phyloP scores from a whole-genome alignment of 2,888 invertebrate species.

The Dynastes tityus region DNA sequence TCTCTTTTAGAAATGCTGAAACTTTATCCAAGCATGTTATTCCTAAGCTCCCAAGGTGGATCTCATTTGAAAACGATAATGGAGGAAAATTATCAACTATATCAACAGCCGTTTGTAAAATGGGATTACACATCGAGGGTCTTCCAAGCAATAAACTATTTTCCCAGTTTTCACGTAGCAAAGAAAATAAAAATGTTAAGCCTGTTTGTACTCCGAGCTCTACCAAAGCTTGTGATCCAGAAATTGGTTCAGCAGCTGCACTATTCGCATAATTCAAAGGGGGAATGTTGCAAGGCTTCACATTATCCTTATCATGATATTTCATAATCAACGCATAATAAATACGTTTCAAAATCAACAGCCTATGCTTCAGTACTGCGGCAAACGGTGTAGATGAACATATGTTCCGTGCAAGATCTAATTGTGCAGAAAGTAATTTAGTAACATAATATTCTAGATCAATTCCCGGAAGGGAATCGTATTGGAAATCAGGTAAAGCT shows the following conservation, averaged over 20 bases:
- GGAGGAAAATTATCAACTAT: constrained; percentile 74
- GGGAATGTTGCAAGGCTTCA: constrained; percentile 52
- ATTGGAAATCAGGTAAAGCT: constrained; percentile 73
- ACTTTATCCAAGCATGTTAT: constrained; percentile 74
- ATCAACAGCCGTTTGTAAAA: constrained; percentile 74
- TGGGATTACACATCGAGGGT: constrained; percentile 74
- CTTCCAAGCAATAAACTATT: constrained; percentile 67
- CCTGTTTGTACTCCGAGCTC: constrained; percentile 78
- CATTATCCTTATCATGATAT: constrained; percentile 72
- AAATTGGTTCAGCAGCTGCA: constrained; percentile 58
- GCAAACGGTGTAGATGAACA: constrained; percentile 76
- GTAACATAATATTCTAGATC: constrained; percentile 74
- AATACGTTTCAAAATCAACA: constrained; percentile 74
- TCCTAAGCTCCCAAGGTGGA: constrained; percentile 73
- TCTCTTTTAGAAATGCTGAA: constrained; percentile 72
- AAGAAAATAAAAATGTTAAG: constrained; percentile 74
- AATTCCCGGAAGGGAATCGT: constrained; percentile 69
- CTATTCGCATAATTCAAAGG: constrained; percentile 52
- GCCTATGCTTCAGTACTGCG: constrained; percentile 72
- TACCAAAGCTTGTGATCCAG: constrained; percentile 73
- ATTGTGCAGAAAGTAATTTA: constrained; percentile 72
- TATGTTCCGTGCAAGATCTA: constrained; percentile 73
- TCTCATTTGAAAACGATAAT: constrained; percentile 75
- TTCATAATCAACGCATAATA: constrained; percentile 74
- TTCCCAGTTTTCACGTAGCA: constrained; percentile 76